These are phyloP conservation scores for Dipodomys ordii DNA, from an alignment of 2,113 vertebrate genomes.

Conservation along the genomic window DNA sequence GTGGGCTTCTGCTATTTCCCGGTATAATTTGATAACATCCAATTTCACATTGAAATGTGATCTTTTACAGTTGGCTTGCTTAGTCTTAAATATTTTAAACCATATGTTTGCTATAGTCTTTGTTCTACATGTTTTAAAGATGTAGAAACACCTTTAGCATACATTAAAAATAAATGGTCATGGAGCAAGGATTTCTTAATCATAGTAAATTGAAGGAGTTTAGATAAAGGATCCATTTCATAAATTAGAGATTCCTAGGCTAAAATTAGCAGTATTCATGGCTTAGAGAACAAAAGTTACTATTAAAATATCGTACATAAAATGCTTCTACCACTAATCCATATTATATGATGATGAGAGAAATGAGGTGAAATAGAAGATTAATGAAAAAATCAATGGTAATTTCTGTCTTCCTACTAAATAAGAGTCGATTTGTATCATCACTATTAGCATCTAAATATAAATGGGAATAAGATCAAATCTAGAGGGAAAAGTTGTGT, in stretches of 20 bases:
- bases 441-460: conserved; percentile 78
- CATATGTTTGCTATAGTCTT: not conserved
- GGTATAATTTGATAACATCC: not conserved
- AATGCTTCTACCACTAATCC: conserved; percentile 83
- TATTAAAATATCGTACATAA: conserved; percentile 81
- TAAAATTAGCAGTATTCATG: conserved; percentile 72
- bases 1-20: not conserved
- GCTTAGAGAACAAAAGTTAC: conserved; percentile 76
- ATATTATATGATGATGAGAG: conserved; percentile 84
- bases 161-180: conserved; percentile 42
- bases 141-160: not conserved
- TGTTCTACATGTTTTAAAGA: conserved; percentile 44
- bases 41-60: conserved; percentile 23
- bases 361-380: conserved; percentile 86
- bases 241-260: conserved; percentile 67
- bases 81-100: conserved; percentile 30
- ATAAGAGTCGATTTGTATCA: conserved; percentile 83
- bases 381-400: conserved; percentile 87
- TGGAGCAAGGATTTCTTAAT: conserved; percentile 43
- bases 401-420: conserved; percentile 85
- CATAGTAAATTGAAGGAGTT: conserved; percentile 47
- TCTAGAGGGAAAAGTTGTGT: conserved; percentile 70
- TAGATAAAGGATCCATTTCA: conserved; percentile 52
- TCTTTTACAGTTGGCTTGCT: not conserved
- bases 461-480: conserved; percentile 77